Base-by-base conservation (phyloP, 1,140 invertebrate genomes). In the Drosophila murphyi region DNA sequence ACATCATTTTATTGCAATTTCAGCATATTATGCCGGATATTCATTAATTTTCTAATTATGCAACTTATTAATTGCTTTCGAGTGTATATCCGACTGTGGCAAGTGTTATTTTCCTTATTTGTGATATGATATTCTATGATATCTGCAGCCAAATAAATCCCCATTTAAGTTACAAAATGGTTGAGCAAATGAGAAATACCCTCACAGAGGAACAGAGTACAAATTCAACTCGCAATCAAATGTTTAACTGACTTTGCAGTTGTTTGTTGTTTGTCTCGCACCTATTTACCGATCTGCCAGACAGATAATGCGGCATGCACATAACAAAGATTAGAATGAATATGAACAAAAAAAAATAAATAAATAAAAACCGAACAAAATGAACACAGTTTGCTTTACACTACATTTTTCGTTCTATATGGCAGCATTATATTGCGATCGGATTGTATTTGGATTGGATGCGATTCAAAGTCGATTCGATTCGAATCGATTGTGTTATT, bases 161-260 rank as follows among this genome's bases (percentile, higher is more conserved):
- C 5, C 34, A 34, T 34, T 5, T 34, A 5, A 37, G 35, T 37
- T 7, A 37, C 35, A 37, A 37, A 37, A 7, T 37, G 5, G 2
- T 37, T 37, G 7, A 37, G 7, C 29, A 2, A 50, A 34, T 71
- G 29, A 41, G 28, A 37, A 12, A 57, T 37, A n/a, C 7, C 10
- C 54, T 5, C 7, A 48, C 39, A 37, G 74, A 28, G 7, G 3
- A 29, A 7, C 4, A 39, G 8, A 10, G 8, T 6, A 31, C 8
- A 43, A 43, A n/a, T n/a, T 4, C 39, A n/a, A 10, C 10, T 43
- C 6, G 28, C 5, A 47, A 45, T n/a, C 39, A 60, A 79, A 72
- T 81, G 72, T 81, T 81, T 81, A 77, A 81, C 79, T 77, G 78
- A 72, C 72, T 63, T 80, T 80, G 80, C 67, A 47, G 75, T 41